phyloP scores from a whole-genome alignment of 2,113 vertebrate genomes.

The Pipra filicauda region DNA sequence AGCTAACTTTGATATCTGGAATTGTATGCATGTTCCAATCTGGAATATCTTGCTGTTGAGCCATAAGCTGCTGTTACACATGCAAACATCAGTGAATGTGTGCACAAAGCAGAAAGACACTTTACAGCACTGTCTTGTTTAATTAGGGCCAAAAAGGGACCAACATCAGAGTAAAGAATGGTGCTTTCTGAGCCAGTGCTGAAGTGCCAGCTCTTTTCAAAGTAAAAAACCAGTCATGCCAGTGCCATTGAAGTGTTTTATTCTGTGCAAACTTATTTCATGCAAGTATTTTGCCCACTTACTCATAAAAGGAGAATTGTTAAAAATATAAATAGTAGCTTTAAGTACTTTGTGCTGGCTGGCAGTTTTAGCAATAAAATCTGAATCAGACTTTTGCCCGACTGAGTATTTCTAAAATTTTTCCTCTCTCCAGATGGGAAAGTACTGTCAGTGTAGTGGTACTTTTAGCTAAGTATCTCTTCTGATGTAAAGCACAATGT shows the following conservation, averaged over 20 bases:
- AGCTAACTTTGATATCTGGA: constrained; percentile 78
- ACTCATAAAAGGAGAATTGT: neutral
- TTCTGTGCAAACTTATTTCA: neutral
- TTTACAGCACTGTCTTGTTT: constrained; percentile 63
- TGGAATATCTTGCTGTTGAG: neutral
- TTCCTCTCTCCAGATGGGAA: neutral
- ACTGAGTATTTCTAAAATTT: neutral
- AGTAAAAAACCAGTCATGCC: neutral
- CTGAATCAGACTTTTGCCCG: neutral
- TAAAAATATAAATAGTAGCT: neutral
- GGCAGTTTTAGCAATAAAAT: neutral
- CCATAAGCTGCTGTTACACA: constrained; percentile 43
- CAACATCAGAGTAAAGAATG: constrained; percentile 21
- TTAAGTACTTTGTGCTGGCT: neutral
- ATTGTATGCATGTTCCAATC: constrained; percentile 59
- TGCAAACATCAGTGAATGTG: constrained; percentile 37
- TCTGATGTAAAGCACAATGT: neutral
- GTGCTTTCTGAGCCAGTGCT: neutral
- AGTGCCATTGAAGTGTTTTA: neutral
- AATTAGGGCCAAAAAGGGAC: constrained; percentile 62
- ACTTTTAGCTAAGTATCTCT: neutral
- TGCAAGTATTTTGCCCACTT: neutral
- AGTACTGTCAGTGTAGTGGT: neutral
- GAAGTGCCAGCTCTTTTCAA: neutral
- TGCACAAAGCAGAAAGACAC: constrained; percentile 18